These are phyloP conservation scores for Molossus molossus DNA, from an alignment of 2,797 vertebrate genomes.

Conservation along the genomic window DNA sequence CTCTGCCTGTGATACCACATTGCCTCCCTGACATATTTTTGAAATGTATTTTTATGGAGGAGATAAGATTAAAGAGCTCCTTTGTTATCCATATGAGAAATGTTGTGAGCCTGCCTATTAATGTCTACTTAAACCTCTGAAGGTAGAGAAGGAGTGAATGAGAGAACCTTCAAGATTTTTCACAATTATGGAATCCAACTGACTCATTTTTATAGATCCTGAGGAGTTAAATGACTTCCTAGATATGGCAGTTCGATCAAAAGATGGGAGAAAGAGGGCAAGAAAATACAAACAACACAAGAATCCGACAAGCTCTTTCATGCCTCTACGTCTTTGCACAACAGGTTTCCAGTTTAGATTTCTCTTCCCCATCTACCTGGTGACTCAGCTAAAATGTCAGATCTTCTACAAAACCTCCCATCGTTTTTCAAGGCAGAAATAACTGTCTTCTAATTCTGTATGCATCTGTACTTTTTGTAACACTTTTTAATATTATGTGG, in stretches of 20 bases:
- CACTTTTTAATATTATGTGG: background rate
- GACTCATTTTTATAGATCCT: background rate
- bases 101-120: background rate
- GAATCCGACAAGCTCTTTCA: slow-evolving; percentile 26
- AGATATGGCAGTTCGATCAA: slow-evolving; percentile 23
- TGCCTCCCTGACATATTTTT: background rate
- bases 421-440: slow-evolving; percentile 58
- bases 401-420: slow-evolving; percentile 45
- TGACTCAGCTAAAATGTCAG: slow-evolving; percentile 49
- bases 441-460: slow-evolving; percentile 25
- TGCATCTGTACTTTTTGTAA: background rate
- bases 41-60: slow-evolving; percentile 11
- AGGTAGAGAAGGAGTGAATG: slow-evolving; percentile 9
- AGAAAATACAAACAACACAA: slow-evolving; percentile 12
- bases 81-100: background rate
- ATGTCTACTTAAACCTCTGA: background rate
- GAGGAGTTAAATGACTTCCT: slow-evolving; percentile 29
- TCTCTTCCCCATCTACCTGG: background rate
- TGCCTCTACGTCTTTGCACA: background rate
- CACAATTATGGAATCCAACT: background rate
- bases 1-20: background rate
- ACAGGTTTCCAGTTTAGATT: slow-evolving; percentile 21
- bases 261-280: background rate
- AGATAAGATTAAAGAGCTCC: background rate
- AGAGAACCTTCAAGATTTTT: background rate